These are phyloP conservation scores for Pampus argenteus DNA, from an alignment of 2,797 vertebrate genomes.

Conservation along the genomic window DNA sequence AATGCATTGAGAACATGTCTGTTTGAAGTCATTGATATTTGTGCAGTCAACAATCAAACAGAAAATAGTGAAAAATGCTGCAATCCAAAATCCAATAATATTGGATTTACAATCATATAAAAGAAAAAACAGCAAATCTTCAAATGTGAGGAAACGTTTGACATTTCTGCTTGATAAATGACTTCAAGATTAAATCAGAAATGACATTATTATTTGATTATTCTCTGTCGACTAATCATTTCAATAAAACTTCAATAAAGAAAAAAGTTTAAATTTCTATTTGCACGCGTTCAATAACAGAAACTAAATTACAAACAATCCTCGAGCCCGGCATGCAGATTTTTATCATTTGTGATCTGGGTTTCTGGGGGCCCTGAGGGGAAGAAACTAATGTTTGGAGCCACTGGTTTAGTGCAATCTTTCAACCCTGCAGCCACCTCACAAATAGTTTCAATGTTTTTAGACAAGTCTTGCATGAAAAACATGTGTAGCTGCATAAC, in stretches of 20 bases:
- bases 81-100: neutral
- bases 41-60: neutral
- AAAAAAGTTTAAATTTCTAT: neutral
- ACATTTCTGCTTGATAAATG: neutral
- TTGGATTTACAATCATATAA: neutral
- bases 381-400: constrained; percentile 8
- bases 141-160: neutral
- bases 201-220: neutral
- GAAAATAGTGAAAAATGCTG: neutral
- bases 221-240: neutral
- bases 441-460: constrained; percentile 16
- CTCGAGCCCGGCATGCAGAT: constrained; percentile 15
- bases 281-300: neutral
- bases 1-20: too few relatives aligned
- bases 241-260: too few relatives aligned
- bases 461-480: constrained; percentile 14
- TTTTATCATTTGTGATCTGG: constrained; percentile 45
- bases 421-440: constrained; percentile 30
- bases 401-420: constrained; percentile 28
- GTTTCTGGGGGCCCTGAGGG: constrained; percentile 23
- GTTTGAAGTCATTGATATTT: too few relatives aligned
- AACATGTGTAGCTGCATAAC: neutral
- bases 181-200: neutral
- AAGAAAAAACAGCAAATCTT: too few relatives aligned
- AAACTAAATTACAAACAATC: constrained; percentile 5